A percentile compares a stretch with the other conserved stretches of the same genome.
phyloP scores from a whole-genome alignment of 2,113 vertebrate genomes.

The Hippoglossus stenolepis region DNA sequence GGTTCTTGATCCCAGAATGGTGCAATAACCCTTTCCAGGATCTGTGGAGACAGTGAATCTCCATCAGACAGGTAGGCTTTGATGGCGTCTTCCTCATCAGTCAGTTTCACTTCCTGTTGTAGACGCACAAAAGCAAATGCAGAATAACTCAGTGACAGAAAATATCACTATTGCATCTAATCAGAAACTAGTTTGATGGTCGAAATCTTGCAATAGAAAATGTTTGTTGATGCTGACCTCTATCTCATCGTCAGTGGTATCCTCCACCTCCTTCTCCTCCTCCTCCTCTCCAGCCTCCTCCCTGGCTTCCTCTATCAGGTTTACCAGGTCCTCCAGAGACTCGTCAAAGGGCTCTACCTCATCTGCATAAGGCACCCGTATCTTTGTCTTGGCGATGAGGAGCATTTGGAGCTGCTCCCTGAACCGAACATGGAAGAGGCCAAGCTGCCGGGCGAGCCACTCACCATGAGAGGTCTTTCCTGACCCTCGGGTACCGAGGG shows the following conservation, averaged over 20 bases:
- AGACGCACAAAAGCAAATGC: conserved; percentile 23
- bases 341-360: conserved; percentile 83
- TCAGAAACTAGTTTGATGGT: no score
- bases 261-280: no score
- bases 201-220: no score
- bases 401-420: conserved; percentile 90
- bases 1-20: conserved; percentile 93
- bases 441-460: conserved; percentile 87
- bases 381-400: conserved; percentile 87
- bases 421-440: conserved; percentile 94
- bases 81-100: conserved; percentile 88
- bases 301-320: conserved; percentile 59
- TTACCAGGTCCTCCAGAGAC: conserved; percentile 55
- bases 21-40: conserved; percentile 86
- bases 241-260: background rate
- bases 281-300: conserved; percentile 8
- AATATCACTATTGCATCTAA: no score
- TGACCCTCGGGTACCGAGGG: conserved; percentile 88
- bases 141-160: background rate
- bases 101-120: conserved; percentile 78
- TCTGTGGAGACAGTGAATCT: conserved; percentile 79
- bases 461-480: conserved; percentile 89
- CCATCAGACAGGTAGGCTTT: conserved; percentile 84
- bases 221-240: conserved; percentile 34
- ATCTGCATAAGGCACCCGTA: conserved; percentile 76